Conservation (phyloP, 23 tunicate genomes). For the Diplosoma virens region DNA sequence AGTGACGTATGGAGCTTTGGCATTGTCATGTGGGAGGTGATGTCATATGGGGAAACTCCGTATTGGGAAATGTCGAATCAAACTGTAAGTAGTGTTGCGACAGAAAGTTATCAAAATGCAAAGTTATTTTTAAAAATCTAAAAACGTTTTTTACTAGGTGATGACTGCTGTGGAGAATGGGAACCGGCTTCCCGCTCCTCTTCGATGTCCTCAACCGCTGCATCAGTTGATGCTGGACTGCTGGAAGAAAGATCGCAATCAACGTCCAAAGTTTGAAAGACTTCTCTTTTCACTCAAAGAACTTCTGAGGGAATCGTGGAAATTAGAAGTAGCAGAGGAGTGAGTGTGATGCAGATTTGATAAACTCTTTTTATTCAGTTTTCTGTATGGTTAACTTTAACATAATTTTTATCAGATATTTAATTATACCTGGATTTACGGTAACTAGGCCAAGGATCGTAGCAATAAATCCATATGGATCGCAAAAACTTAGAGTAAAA, state of each 20-base stretch:
- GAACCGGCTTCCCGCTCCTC: slow-evolving; percentile 89
- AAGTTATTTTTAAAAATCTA: background rate
- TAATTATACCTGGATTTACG: too few relatives aligned
- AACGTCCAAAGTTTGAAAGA: slow-evolving; percentile 84
- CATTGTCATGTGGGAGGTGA: slow-evolving; percentile 99
- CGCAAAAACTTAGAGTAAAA: too few relatives aligned
- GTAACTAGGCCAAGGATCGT: too few relatives aligned
- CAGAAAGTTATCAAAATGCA: background rate
- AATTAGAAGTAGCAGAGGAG: too few relatives aligned
- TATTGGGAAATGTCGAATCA: slow-evolving; percentile 99
- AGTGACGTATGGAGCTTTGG: slow-evolving; percentile 99
- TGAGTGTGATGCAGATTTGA: too few relatives aligned
- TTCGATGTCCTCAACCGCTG: slow-evolving; percentile 83
- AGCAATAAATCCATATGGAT: too few relatives aligned
- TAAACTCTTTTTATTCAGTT: too few relatives aligned
- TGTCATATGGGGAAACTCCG: slow-evolving; percentile 96
- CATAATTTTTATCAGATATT: too few relatives aligned
- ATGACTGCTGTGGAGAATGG: slow-evolving; percentile 93
- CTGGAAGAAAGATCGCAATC: slow-evolving; percentile 94
- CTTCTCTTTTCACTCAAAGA: slow-evolving; percentile 54
- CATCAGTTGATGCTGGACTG: slow-evolving; percentile 93
- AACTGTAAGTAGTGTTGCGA: slow-evolving; percentile 72
- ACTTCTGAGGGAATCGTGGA: slow-evolving; percentile 64
- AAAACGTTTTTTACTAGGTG: slow-evolving; percentile 47
- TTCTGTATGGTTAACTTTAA: too few relatives aligned